Conservation (phyloP, 2,113 vertebrate genomes). For the Nothocercus nigrocapillus region DNA sequence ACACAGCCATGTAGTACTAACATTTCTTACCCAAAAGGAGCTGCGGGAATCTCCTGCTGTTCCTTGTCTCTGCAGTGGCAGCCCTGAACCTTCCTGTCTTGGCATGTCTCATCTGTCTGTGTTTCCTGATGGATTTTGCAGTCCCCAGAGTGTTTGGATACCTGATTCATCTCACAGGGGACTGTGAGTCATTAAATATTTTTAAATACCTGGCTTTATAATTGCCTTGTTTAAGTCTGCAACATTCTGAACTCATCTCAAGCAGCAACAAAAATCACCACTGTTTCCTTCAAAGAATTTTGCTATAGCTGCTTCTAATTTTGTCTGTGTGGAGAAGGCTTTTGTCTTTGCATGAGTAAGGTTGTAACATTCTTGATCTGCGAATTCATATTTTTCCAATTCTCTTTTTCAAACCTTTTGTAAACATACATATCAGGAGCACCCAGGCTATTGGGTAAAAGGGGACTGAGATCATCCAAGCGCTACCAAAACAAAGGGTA, state of each 20-base stretch:
- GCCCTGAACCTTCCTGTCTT: slow-evolving; percentile 44
- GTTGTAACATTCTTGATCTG: neutral
- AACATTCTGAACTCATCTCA: slow-evolving; percentile 29
- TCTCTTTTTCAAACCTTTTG: neutral
- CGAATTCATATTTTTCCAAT: neutral
- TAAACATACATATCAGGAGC: neutral
- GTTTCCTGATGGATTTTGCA: slow-evolving; percentile 66
- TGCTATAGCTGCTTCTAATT: slow-evolving; percentile 4
- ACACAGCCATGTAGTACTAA: slow-evolving; percentile 43
- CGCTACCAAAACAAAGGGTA: neutral
- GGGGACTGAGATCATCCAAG: neutral
- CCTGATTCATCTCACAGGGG: slow-evolving; percentile 54
- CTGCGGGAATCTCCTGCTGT: slow-evolving; percentile 42
- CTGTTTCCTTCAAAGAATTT: slow-evolving; percentile 28
- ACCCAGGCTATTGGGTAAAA: neutral
- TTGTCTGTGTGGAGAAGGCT: neutral
- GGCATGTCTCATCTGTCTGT: slow-evolving; percentile 44
- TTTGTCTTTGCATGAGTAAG: neutral
- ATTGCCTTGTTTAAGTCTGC: slow-evolving; percentile 34
- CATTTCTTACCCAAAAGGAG: slow-evolving; percentile 49
- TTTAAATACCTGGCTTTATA: slow-evolving; percentile 19
- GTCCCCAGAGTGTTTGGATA: slow-evolving; percentile 36
- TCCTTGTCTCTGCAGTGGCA: neutral
- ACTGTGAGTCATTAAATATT: slow-evolving; percentile 29
- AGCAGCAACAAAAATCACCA: slow-evolving; percentile 28